These are phyloP conservation scores for Halichondria panicea DNA, from an alignment of 37 sponge, comb jelly and placozoan genomes.

Conservation along the genomic window DNA sequence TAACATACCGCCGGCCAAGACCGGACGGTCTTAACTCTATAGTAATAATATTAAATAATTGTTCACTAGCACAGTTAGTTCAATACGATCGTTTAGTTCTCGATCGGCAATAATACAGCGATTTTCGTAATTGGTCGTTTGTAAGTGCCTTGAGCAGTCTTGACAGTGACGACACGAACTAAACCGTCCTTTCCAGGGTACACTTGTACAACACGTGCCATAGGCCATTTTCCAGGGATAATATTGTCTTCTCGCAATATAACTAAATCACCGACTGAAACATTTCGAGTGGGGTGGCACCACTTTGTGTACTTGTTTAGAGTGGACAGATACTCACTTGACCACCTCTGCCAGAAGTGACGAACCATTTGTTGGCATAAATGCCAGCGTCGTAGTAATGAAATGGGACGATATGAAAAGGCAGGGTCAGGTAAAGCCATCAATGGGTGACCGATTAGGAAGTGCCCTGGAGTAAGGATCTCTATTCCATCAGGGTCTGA, in stretches of 20 bases:
- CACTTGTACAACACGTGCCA: neutral
- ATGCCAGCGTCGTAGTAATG: slow-evolving; percentile 24
- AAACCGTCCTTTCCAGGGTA: slow-evolving; percentile 12
- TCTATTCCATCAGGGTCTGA: too few species aligned
- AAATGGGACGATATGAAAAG: slow-evolving; percentile 19
- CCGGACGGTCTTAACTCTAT: too few species aligned
- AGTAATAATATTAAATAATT: too few species aligned
- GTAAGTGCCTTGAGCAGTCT: neutral
- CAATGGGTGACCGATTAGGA: too few species aligned
- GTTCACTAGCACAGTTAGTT: too few species aligned
- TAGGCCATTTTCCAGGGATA: neutral
- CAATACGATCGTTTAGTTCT: too few species aligned
- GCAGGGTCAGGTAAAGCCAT: too few species aligned
- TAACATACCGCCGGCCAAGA: too few species aligned
- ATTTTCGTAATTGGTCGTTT: slow-evolving; percentile 13
- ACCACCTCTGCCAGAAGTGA: slow-evolving; percentile 37
- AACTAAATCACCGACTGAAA: neutral
- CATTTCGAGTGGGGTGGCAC: neutral
- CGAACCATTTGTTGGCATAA: slow-evolving; percentile 28
- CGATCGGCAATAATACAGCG: slow-evolving; percentile 2
- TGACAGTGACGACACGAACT: slow-evolving; percentile 1
- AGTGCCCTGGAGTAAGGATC: too few species aligned
- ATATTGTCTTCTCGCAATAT: slow-evolving; percentile 1
- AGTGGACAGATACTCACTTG: slow-evolving; percentile 12
- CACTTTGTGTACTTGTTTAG: neutral